Conservation (phyloP, 2,797 vertebrate genomes). For the Sebastes diploproa region DNA sequence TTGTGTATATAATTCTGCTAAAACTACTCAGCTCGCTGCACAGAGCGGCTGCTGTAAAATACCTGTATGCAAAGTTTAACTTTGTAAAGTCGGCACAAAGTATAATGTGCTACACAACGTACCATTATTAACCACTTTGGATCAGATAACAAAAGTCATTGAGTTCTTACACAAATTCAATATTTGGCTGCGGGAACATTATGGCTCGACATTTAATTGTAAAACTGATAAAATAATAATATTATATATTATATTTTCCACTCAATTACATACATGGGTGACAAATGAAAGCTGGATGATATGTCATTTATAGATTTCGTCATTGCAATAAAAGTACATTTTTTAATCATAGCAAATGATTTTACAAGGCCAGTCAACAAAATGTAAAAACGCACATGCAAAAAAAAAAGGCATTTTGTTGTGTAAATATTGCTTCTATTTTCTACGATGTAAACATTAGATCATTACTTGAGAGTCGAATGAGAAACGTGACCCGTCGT, state of each 20-base stretch:
- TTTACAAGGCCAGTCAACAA: neutral
- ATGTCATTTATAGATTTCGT: neutral
- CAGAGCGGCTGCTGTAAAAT: neutral
- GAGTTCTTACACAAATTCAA: neutral
- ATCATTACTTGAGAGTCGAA: conserved; percentile 27
- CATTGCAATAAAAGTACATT: conserved; percentile 11
- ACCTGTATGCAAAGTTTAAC: neutral
- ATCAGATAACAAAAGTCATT: neutral
- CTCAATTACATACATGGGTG: neutral
- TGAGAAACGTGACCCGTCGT: conserved; percentile 31
- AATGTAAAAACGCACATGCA: conserved; percentile 23
- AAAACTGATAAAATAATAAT: conserved; percentile 14
- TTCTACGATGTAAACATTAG: conserved; percentile 60
- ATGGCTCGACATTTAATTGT: neutral
- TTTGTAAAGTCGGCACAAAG: neutral
- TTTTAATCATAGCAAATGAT: conserved; percentile 18
- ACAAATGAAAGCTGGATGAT: neutral
- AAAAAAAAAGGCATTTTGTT: conserved; percentile 54
- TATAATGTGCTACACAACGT: conserved; percentile 3
- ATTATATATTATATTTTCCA: neutral
- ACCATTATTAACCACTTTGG: neutral
- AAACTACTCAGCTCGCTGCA: neutral
- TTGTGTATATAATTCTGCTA: neutral
- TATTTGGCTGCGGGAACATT: neutral
- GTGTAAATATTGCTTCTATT: conserved; percentile 65